Evolutionary conservation across 2,113 vertebrate genomes (phyloP).

Genomic region (Nothocercus nigrocapillus): DNA sequence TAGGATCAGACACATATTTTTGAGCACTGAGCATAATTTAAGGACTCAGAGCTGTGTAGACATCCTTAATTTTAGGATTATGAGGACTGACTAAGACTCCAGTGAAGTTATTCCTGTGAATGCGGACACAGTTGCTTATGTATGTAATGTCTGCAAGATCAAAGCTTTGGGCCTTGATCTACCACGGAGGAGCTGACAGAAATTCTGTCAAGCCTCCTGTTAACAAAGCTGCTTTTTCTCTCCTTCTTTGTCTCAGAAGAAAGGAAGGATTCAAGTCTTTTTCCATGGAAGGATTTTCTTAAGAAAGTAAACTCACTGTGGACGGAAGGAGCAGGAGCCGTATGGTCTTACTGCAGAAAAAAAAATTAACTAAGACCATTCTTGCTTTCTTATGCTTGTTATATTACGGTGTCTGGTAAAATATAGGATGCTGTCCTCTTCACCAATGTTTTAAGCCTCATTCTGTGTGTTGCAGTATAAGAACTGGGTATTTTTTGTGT

Average conservation of each 20-base stretch:
- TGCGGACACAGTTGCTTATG: not conserved
- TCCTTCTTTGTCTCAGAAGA: not conserved
- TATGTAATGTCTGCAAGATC: not conserved
- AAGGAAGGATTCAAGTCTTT: not conserved
- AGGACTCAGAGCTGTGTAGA: not conserved
- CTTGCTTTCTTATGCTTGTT: too few species aligned
- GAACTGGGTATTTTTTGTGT: not conserved
- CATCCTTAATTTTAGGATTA: not conserved
- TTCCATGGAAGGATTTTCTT: not conserved
- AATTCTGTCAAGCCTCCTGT: not conserved
- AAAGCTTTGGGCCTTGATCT: not conserved
- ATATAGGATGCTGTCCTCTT: not conserved
- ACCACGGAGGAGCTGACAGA: not conserved
- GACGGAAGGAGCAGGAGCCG: too few species aligned
- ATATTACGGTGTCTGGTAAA: not conserved
- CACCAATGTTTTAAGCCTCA: not conserved
- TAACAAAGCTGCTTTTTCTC: not conserved
- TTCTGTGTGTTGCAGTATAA: not conserved
- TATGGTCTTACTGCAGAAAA: not conserved
- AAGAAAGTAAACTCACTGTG: too few species aligned
- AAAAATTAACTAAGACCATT: too few species aligned
- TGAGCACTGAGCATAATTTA: not conserved
- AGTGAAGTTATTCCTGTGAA: not conserved
- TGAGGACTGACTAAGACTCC: not conserved
- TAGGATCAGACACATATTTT: not conserved